Conservation (phyloP, 2,888 invertebrate species). For the Torymus tubicola region DNA sequence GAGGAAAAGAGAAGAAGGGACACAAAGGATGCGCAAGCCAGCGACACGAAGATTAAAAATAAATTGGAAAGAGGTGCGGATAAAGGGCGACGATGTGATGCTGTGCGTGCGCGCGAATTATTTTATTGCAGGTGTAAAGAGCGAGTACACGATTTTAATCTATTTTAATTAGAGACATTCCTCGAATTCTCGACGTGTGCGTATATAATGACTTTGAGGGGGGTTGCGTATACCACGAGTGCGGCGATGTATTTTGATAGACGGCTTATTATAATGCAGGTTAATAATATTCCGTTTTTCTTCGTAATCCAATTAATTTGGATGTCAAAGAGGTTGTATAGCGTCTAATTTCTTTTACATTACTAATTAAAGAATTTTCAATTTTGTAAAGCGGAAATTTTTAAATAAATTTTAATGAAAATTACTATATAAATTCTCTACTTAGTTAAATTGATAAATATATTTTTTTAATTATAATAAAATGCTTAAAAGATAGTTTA, state of each 20-base stretch:
- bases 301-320: too few species aligned
- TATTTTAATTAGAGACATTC: background rate
- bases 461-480: too few species aligned
- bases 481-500: too few species aligned
- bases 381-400: too few species aligned
- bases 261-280: background rate
- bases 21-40: constrained; percentile 15
- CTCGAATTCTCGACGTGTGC: background rate
- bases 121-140: constrained; percentile 1
- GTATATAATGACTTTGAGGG: too few species aligned
- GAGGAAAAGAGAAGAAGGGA: constrained; percentile 16
- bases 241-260: background rate
- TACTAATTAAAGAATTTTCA: too few species aligned
- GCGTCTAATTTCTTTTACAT: too few species aligned
- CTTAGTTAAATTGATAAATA: too few species aligned
- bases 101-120: background rate
- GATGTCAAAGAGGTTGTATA: too few species aligned
- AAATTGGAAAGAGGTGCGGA: constrained; percentile 16
- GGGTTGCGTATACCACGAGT: background rate
- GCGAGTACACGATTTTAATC: background rate
- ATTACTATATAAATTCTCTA: too few species aligned
- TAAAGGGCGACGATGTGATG: background rate
- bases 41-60: constrained; percentile 39
- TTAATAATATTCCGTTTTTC: too few species aligned
- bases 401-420: too few species aligned